Evolutionary conservation across 92 coral and sea anemone genomes (phyloP).

Genomic region (Epizoanthus scotinus): DNA sequence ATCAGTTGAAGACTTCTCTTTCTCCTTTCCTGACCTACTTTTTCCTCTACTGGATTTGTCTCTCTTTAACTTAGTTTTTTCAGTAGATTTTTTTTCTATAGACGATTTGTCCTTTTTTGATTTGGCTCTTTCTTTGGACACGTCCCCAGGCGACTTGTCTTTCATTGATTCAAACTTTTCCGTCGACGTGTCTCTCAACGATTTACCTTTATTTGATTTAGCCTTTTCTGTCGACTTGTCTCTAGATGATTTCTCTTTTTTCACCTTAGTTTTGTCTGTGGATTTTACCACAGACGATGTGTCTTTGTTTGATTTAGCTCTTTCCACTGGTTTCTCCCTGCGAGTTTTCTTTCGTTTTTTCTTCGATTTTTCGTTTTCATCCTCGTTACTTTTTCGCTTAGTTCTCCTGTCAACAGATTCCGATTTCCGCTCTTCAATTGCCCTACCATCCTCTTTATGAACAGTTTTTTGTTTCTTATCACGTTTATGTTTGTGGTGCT

Average conservation of each 20-base stretch:
- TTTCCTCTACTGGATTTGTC: conserved; percentile 19
- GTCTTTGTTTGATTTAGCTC: conserved; percentile 33
- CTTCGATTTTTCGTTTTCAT: conserved; percentile 56
- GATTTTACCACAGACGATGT: conserved; percentile 6
- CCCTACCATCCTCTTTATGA: conserved; percentile 33
- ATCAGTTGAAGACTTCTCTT: conserved; percentile 42
- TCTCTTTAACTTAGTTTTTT: neutral
- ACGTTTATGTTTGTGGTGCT: conserved; percentile 80
- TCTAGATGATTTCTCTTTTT: conserved; percentile 27
- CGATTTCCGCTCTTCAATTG: conserved; percentile 28
- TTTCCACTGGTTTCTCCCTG: conserved; percentile 24
- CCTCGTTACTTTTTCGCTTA: conserved; percentile 45
- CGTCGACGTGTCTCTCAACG: neutral
- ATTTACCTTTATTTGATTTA: conserved; percentile 39
- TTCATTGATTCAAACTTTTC: conserved; percentile 20
- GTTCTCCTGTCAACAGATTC: conserved; percentile 35
- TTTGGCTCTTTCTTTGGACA: neutral
- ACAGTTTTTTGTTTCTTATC: conserved; percentile 72
- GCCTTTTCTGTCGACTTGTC: neutral
- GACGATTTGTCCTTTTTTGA: neutral
- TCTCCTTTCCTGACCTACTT: conserved; percentile 15
- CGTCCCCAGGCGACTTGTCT: conserved; percentile 13
- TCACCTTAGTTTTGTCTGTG: conserved; percentile 3
- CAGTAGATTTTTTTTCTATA: too few relatives aligned
- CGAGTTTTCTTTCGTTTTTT: conserved; percentile 52